Base-by-base conservation (phyloP, 2,797 vertebrate species). In the Gastrophryne carolinensis region DNA sequence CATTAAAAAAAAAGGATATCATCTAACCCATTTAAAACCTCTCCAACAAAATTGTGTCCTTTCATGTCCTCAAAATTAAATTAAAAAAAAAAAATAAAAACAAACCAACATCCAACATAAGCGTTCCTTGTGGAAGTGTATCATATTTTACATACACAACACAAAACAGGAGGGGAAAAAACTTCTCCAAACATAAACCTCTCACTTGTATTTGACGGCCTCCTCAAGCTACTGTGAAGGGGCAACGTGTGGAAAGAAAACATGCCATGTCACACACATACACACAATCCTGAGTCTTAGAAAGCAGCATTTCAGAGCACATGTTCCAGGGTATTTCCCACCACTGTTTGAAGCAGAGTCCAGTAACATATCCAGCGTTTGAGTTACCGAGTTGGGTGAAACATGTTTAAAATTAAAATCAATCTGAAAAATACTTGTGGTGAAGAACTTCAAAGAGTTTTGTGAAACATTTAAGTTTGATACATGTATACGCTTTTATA, bases 251-350 rank as follows among this genome's bases (percentile, higher is more conserved):
- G 83, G 82, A 60, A 88, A 89, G 87, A 85, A 87, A 87, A 89
- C 87, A 74, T 86, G 83, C 86, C 34, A 84, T 86, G 90, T 90
- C 86, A 88, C 85, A 92, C 86, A 85, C 89, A 92, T 85, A 85
- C 89, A 90, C 87, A 92, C 91, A 90, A 91, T 91, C 97, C 97
- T 98, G 97, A 99, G 97, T 95, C 92, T 92, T 91, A 69, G 17
- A 69, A 94, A 98, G 96, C 95, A 98, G 96, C 96, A 96, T 94
- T 87, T 92, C 92, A 94, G 92, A 95, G 95, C 93, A 92, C 90
- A 89, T 91, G 93, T 93, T 95, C 92, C 94, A 94, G 93, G 93
- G 93, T 93, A 89, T 93, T 90, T 70, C 57, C 56, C 34, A 41
- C 11, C 12, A 24, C 15, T 26, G 82, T 83, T 85, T 86, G 84